phyloP scores from a whole-genome alignment of 2,888 invertebrate species.

The Drosophila multiciliata region DNA sequence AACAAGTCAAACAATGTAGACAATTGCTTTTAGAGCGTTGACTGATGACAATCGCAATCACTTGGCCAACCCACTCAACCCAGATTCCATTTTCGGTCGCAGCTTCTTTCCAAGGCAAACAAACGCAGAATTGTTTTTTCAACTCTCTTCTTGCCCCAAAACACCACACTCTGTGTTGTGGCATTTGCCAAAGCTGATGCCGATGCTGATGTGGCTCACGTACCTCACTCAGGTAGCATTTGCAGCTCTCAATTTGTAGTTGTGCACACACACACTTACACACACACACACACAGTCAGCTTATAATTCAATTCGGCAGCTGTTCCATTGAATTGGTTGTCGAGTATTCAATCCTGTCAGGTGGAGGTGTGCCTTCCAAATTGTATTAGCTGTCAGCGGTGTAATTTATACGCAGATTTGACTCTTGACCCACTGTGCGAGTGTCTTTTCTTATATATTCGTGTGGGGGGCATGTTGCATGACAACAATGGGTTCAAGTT shows the following conservation, averaged over 20 bases:
- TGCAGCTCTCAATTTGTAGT: conserved; percentile 70
- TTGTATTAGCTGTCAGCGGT: conserved; percentile 67
- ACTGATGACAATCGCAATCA: conserved; percentile 79
- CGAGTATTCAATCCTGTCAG: conserved; percentile 20
- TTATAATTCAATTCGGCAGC: conserved; percentile 61
- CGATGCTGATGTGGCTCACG: conserved; percentile 37
- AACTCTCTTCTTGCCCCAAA: neutral
- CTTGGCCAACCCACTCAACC: conserved; percentile 78
- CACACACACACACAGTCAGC: conserved; percentile 31
- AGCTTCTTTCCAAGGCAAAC: conserved; percentile 53
- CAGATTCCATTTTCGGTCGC: conserved; percentile 68
- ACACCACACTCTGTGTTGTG: conserved; percentile 5
- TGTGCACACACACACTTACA: conserved; percentile 3
- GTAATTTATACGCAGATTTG: conserved; percentile 53
- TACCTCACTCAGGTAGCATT: conserved; percentile 66
- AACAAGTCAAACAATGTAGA: conserved; percentile 80
- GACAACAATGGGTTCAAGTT: conserved; percentile 76
- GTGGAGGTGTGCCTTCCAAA: conserved; percentile 52
- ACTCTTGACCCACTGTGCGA: conserved; percentile 43
- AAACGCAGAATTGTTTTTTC: conserved; percentile 33
- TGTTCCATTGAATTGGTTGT: conserved; percentile 38
- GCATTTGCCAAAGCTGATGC: conserved; percentile 5
- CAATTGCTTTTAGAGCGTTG: conserved; percentile 80
- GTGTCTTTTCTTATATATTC: conserved; percentile 8
- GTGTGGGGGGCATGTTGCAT: conserved; percentile 33